Conservation (phyloP, 1,140 invertebrate species). For the Lutraria rhynchaena region DNA sequence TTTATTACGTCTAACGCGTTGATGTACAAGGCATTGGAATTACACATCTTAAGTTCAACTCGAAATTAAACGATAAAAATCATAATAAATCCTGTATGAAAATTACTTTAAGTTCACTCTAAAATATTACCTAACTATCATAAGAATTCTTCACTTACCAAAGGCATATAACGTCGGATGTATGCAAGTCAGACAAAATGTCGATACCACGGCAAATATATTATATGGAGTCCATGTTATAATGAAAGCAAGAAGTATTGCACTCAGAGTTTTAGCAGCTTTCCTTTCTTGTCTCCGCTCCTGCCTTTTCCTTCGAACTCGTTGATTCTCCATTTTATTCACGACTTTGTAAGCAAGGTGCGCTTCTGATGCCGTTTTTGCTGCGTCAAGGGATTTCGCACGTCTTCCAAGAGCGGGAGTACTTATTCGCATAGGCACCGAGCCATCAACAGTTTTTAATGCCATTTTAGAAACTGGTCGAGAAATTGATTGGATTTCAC, state of each 20-base stretch:
- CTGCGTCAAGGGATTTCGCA: constrained; percentile 69
- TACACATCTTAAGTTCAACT: too few species aligned
- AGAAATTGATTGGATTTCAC: constrained; percentile 21
- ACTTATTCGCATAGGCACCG: constrained; percentile 65
- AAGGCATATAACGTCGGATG: constrained; percentile 53
- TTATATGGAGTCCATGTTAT: constrained; percentile 99
- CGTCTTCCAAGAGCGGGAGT: constrained; percentile 75
- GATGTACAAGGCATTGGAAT: too few species aligned
- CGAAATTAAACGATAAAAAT: too few species aligned
- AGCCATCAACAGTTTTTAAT: not conserved
- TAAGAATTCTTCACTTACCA: constrained; percentile 55
- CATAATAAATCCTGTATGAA: too few species aligned
- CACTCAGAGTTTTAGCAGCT: constrained; percentile 98
- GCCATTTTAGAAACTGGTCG: not conserved
- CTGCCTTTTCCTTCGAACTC: constrained; percentile 85
- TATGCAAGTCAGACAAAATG: constrained; percentile 80
- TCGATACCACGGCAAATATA: constrained; percentile 85
- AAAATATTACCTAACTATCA: too few species aligned
- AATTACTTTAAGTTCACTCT: too few species aligned
- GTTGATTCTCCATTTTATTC: constrained; percentile 69
- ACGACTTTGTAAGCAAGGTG: constrained; percentile 74
- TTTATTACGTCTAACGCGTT: too few species aligned
- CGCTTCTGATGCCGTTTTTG: constrained; percentile 75
- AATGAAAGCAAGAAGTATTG: constrained; percentile 98
- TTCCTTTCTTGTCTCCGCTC: constrained; percentile 99